Evolutionary conservation across 2,888 invertebrate species (phyloP).

Genomic region (Melinaea menophilus): DNA sequence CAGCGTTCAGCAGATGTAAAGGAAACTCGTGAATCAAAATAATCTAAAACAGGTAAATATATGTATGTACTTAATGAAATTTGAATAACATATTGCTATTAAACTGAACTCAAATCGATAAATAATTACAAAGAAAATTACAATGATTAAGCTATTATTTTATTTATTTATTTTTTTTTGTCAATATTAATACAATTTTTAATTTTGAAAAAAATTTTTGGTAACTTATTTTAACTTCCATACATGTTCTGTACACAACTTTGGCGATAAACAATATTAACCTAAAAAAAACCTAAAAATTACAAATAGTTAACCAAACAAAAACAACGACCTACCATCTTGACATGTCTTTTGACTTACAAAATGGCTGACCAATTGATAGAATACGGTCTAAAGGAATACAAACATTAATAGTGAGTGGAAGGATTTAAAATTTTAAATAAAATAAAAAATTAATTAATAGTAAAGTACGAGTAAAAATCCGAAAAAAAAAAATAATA

Average conservation of each 20-base stretch:
- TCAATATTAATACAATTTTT: no score
- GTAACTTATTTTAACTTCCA: constrained; percentile 47
- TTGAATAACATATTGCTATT: no score
- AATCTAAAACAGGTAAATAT: no score
- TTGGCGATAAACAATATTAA: constrained; percentile 64
- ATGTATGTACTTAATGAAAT: no score
- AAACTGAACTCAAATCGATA: no score
- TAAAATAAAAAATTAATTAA: constrained; percentile 8
- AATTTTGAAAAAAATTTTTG: constrained; percentile 32
- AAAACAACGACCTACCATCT: constrained; percentile 51
- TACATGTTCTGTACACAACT: constrained; percentile 45
- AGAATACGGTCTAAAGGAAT: no score
- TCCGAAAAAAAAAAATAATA: neutral
- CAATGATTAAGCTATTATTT: no score
- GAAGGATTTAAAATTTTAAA: constrained; percentile 8
- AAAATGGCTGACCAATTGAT: constrained; percentile 27
- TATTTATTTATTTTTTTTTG: no score
- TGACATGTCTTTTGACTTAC: constrained; percentile 59
- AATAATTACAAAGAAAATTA: no score
- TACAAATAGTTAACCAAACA: constrained; percentile 68
- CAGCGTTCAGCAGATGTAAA: no score
- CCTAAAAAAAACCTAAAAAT: constrained; percentile 46
- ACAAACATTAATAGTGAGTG: neutral
- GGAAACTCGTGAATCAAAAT: no score
- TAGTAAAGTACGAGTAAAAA: neutral